A percentile compares a stretch with the other conserved stretches of the same genome.
Conservation (phyloP, 1,140 invertebrate genomes). For the Oreohelix idahoensis region DNA sequence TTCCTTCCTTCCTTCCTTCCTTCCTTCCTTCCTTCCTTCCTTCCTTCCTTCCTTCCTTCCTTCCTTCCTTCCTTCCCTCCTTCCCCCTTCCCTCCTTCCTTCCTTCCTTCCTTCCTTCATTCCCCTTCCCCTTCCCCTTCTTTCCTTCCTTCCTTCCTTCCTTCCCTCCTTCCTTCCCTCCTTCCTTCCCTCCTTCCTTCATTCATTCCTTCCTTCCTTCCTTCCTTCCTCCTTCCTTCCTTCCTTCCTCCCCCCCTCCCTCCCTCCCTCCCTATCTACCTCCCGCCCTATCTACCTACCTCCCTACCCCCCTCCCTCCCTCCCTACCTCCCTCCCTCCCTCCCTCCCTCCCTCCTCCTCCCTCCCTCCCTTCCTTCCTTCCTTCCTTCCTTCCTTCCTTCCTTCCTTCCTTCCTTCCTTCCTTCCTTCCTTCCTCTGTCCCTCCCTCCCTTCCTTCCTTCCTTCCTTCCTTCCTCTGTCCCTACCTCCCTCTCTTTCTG, state of each 20-base stretch:
- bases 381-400: neutral
- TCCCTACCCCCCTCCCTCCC: no score
- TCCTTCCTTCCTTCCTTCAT: neutral
- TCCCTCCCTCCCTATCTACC: neutral
- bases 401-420: no score
- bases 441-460: neutral
- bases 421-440: neutral
- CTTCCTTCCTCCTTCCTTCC: neutral
- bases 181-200: neutral
- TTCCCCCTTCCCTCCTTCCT: neutral
- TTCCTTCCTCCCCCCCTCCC: neutral
- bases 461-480: neutral
- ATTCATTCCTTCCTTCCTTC: neutral
- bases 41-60: neutral
- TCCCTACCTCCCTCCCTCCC: no score
- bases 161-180: neutral
- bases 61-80: neutral
- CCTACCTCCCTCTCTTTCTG: neutral
- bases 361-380: neutral
- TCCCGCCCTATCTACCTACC: no score
- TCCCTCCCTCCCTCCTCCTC: neutral
- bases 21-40: neutral
- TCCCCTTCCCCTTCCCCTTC: no score
- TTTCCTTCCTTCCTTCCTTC: neutral
- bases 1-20: neutral